A percentile compares a stretch with the other conserved stretches of the same genome.
These are phyloP conservation scores for Caenorhabditis doughertyi DNA, from an alignment of 2,888 invertebrate species.

Conservation along the genomic window DNA sequence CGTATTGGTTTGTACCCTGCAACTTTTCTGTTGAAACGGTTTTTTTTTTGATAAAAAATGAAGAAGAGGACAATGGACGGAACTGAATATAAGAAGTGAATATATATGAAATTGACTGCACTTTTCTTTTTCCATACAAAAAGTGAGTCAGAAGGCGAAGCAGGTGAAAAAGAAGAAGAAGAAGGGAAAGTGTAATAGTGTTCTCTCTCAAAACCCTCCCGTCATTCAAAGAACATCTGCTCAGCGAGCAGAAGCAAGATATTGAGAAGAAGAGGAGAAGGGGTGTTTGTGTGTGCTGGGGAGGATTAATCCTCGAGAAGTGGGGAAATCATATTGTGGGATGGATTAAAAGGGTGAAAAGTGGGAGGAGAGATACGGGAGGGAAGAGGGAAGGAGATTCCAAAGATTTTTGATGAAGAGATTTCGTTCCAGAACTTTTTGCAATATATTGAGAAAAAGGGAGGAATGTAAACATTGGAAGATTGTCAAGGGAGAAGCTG, in stretches of 20 bases:
- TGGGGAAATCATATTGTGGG: background rate
- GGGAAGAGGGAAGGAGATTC: too few species aligned
- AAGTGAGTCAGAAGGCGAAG: background rate
- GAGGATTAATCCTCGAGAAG: slow-evolving; percentile 27
- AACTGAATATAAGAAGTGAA: background rate
- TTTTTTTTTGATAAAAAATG: background rate
- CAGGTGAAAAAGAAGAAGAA: background rate
- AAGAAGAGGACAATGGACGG: background rate
- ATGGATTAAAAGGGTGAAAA: background rate
- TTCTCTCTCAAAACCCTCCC: slow-evolving; percentile 16
- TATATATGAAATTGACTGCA: background rate
- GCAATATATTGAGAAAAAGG: too few species aligned
- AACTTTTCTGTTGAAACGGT: background rate
- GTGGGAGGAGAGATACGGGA: background rate
- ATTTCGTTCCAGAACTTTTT: too few species aligned
- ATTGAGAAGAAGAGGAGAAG: background rate
- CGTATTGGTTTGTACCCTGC: slow-evolving; percentile 52
- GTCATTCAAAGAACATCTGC: slow-evolving; percentile 50
- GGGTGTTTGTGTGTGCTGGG: background rate
- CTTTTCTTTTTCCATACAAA: background rate
- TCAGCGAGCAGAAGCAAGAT: background rate
- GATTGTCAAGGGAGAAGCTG: too few species aligned
- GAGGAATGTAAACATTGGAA: too few species aligned
- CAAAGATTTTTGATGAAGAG: too few species aligned
- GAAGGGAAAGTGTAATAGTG: slow-evolving; percentile 13